phyloP scores from a whole-genome alignment of 1,140 invertebrate species.

The Contarinia nasturtii region DNA sequence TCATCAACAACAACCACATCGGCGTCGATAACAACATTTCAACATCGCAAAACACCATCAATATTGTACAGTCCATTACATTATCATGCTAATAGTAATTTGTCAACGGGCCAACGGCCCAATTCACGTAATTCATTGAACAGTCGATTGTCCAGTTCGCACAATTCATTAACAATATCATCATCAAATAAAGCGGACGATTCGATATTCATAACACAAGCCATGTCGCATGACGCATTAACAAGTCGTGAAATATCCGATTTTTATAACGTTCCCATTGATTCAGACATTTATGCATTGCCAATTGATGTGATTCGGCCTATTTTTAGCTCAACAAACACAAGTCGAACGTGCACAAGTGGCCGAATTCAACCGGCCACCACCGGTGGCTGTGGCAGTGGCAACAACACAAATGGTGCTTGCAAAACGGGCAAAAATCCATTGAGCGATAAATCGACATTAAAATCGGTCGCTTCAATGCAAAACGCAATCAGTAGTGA shows the following conservation, averaged over 20 bases:
- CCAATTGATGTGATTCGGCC: constrained; percentile 57
- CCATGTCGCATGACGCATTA: constrained; percentile 62
- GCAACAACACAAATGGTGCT: background rate
- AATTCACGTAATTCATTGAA: constrained; percentile 51
- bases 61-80: constrained; percentile 15
- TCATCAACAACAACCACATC: too few relatives aligned
- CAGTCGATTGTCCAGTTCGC: constrained; percentile 56
- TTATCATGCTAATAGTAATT: constrained; percentile 32
- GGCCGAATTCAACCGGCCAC: too few relatives aligned
- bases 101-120: constrained; percentile 32
- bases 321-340: constrained; percentile 8
- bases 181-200: constrained; percentile 49
- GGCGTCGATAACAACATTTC: constrained; percentile 2
- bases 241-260: constrained; percentile 47
- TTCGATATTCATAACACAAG: constrained; percentile 68
- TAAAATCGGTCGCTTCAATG: constrained; percentile 1
- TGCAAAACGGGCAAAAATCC: background rate
- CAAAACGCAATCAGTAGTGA: background rate
- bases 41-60: constrained; percentile 1
- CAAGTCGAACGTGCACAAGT: too few relatives aligned
- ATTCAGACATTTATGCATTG: constrained; percentile 68
- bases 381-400: background rate
- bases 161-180: constrained; percentile 57
- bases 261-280: constrained; percentile 68
- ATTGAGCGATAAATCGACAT: constrained; percentile 2